Conservation (phyloP, 2,797 vertebrate species). For the Carduelis carduelis region DNA sequence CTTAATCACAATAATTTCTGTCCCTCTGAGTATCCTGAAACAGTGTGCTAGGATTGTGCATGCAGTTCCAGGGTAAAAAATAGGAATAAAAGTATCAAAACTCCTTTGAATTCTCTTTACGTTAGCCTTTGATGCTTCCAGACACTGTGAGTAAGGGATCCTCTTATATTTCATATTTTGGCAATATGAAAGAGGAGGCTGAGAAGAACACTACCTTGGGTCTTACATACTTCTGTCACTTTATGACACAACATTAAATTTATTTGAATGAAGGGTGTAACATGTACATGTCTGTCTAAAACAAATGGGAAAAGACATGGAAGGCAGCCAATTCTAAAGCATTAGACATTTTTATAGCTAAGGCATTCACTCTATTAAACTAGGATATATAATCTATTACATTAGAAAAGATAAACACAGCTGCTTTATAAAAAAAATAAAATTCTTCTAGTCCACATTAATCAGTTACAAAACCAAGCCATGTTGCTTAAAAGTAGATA, state of each 20-base stretch:
- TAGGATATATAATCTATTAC: background rate
- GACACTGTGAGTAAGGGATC: background rate
- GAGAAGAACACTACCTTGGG: background rate
- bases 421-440: background rate
- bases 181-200: background rate
- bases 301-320: background rate
- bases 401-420: background rate
- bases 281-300: background rate
- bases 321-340: background rate
- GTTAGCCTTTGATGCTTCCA: background rate
- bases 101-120: background rate
- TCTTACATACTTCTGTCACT: background rate
- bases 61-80: background rate
- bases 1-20: background rate
- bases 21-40: background rate
- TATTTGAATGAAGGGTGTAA: conserved; percentile 5
- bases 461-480: background rate
- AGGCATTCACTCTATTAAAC: background rate
- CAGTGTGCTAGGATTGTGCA: background rate
- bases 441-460: background rate
- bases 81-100: background rate
- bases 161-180: background rate
- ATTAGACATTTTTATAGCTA: background rate
- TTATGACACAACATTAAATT: background rate
- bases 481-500: background rate